phyloP scores from a whole-genome alignment of 2,113 vertebrate genomes.

The Myiagra hebetior region DNA sequence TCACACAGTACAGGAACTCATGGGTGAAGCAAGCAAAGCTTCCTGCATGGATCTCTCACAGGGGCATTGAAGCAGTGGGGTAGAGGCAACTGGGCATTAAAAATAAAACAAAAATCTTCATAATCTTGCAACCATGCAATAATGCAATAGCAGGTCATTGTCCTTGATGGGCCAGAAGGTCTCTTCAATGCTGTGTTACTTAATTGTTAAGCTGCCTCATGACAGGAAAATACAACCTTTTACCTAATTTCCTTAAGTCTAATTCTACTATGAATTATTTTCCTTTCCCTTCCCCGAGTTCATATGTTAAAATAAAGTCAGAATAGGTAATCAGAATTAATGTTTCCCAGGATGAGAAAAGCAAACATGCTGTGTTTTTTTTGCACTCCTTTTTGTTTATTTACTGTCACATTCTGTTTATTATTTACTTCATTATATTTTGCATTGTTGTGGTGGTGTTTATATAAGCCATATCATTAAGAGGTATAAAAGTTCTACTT shows the following conservation, averaged over 20 bases:
- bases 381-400: background rate
- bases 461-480: background rate
- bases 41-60: background rate
- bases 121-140: background rate
- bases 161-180: background rate
- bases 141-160: background rate
- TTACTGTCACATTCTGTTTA: background rate
- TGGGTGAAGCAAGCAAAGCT: background rate
- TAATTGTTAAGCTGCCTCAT: background rate
- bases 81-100: background rate
- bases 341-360: background rate
- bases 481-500: background rate
- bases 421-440: background rate
- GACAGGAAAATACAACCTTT: background rate
- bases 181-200: background rate
- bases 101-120: background rate
- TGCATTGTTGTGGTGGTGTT: background rate
- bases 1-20: fast-evolving
- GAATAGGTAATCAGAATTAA: background rate
- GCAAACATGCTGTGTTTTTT: background rate
- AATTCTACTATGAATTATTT: background rate
- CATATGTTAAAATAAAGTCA: background rate
- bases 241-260: background rate
- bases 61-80: background rate
- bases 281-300: background rate